Percentiles rank a stretch among this genome's conserved stretches.
These are phyloP conservation scores for Campylorhamphus procurvoides DNA, from an alignment of 2,113 vertebrate species.

Conservation along the genomic window DNA sequence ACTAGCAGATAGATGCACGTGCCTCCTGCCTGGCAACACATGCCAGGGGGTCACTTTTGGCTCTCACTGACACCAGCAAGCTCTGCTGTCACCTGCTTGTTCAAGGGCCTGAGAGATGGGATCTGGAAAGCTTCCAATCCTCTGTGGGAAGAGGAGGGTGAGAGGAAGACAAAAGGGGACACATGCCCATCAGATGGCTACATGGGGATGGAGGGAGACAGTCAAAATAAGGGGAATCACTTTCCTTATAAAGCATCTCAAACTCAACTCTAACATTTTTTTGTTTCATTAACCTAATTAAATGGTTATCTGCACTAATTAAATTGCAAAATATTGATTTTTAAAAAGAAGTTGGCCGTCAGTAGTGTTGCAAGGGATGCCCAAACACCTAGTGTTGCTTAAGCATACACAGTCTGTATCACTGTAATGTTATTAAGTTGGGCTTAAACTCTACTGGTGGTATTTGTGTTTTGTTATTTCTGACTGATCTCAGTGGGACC, in stretches of 20 bases:
- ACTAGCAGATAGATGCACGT: neutral
- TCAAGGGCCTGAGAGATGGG: neutral
- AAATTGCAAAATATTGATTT: neutral
- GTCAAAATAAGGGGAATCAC: neutral
- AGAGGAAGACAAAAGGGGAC: neutral
- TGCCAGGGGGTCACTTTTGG: neutral
- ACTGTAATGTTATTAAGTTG: neutral
- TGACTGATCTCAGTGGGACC: neutral
- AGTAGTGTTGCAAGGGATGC: neutral
- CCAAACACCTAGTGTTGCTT: neutral
- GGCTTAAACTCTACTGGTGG: neutral
- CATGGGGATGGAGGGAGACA: neutral
- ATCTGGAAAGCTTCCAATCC: neutral
- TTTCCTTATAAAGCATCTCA: neutral
- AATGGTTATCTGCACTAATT: neutral
- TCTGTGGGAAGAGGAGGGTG: neutral
- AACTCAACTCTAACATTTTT: neutral
- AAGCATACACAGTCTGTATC: neutral
- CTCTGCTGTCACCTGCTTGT: neutral
- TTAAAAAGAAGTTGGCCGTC: neutral
- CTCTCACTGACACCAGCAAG: neutral
- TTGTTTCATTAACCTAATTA: neutral
- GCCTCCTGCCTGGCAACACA: fast-evolving
- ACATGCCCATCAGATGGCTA: neutral
- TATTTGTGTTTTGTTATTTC: neutral